Evolutionary conservation across 2,113 vertebrate genomes (phyloP).

Genomic region (Pleuronectes platessa): DNA sequence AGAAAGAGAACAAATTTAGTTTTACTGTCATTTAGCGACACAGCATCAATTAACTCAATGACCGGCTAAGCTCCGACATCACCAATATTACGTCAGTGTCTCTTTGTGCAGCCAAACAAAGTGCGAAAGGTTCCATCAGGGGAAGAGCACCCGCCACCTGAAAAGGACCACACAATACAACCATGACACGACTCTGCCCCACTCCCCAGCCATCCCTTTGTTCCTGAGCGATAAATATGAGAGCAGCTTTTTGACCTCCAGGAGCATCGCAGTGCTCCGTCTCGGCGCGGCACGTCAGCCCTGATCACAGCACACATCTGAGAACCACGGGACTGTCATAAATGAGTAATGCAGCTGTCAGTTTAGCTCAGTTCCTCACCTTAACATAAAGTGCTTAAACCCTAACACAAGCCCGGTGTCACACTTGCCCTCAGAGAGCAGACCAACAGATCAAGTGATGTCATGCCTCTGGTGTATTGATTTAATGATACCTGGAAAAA

Average conservation of each 20-base stretch:
- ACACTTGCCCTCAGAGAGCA: conserved; percentile 11
- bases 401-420: conserved; percentile 38
- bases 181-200: conserved; percentile 38
- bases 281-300: conserved; percentile 49
- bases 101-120: not conserved
- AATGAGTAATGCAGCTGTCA: conserved; percentile 75
- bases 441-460: conserved; percentile 20
- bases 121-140: not conserved
- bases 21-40: conserved; percentile 21
- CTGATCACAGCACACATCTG: conserved; percentile 64
- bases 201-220: conserved; percentile 21
- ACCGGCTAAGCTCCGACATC: not conserved
- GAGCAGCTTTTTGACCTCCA: conserved; percentile 76
- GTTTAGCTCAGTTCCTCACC: conserved; percentile 57
- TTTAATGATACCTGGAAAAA: not conserved
- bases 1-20: conserved; percentile 19
- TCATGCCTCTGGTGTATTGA: conserved; percentile 9
- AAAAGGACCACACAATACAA: conserved; percentile 50
- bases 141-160: conserved; percentile 53
- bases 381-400: conserved; percentile 48
- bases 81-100: not conserved
- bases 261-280: conserved; percentile 64
- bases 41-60: conserved; percentile 12
- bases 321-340: conserved; percentile 61
- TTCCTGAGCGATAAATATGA: conserved; percentile 72